Base-by-base conservation (phyloP, 2,888 invertebrate species). In the Trichopoda pennipes region DNA sequence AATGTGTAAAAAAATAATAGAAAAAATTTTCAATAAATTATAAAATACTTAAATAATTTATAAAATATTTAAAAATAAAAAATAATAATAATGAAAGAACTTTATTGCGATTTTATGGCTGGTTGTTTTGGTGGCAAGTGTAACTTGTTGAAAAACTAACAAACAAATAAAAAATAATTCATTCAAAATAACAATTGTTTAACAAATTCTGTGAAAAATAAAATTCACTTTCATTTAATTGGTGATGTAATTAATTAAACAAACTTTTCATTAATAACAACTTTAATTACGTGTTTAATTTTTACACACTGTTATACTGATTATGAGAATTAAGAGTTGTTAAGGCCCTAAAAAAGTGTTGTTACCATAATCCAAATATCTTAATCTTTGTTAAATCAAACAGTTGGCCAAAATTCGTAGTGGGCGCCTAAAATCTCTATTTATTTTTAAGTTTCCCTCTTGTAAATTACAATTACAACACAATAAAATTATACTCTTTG, bases 71-170 rank as follows among this genome's bases (percentile, higher is more conserved):
- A 76, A 80, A 82, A 82, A 83, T 81, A 83, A n/a, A 84, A 77
- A 75, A 81, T 10, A 69, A 89, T 88, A 90, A 89, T 87, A 89
- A 89, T 90, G 91, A 90, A 85, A 88, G 91, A 90, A 84, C 87
- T 88, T 85, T 91, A 89, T 84, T 88, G 88, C 74, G 93, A 93
- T 87, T 93, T 93, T 87, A 88, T 92, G 82, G 93, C 93, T 78
- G 93, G 93, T 86, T 93, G 93, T 91, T 88, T 92, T 84, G 93
- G 92, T 85, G 93, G 93, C 93, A 90, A 89, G 90, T 88, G 55
- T 14, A 64, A 63, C 14, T 66, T 28, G 7, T 16, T 47, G 3
- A 44, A 35, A 51, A 51, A 60, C n/a, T 7, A 23, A 42, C 42
- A 32, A 35, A 19, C 16, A 35, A 60, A 21, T 7, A 23, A 42